Evolutionary conservation across 2,888 invertebrate genomes (phyloP), one percentile per base, ranked within the genome.

Genomic region (Cybosia mesomella): DNA sequence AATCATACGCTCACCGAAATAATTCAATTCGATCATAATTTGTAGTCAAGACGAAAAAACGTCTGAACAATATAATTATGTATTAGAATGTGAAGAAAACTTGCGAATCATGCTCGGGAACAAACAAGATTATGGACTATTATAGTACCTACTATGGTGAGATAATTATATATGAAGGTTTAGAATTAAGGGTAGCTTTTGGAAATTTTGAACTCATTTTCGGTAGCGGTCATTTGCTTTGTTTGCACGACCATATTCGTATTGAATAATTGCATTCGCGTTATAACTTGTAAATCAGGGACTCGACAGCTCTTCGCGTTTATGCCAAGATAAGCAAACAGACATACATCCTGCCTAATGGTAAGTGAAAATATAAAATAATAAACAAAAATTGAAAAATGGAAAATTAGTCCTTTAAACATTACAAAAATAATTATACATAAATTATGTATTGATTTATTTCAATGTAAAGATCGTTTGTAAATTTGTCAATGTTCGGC

Each of bases 51-150:
- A 28, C 15, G 28, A 93, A 93, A 93, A 93, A 93, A 88, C 86
- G 85, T 86, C 85, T 86, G 92, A 91, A 92, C 92, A 91, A 92
- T 91, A 89, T 93, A 94, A 94, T 94, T 94, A 93, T 92, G 89
- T 90, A 86, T 92, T 91, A 91, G 91, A 91, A 94, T 93, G 93
- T 92, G 87, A 92, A 90, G 76, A 82, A 87, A 87, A 90, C 82
- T 74, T 77, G 79, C 83, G 76, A 87, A 80, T 89, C 88, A 88
- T 87, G 75, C 73, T 81, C 76, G 76, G 71, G 72, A 82, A 82
- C 79, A 84, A 86, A 82, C 74, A 78, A 79, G 64, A 65, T 67
- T 73, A 71, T 58, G 58, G 70, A 70, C 66, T 67, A 70, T 70
- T 70, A 70, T 70, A 67, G 53, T 64, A 65, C 70, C 58, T 63